phyloP scores from a whole-genome alignment of 2,797 vertebrate genomes.

The Naso thynnoides region DNA sequence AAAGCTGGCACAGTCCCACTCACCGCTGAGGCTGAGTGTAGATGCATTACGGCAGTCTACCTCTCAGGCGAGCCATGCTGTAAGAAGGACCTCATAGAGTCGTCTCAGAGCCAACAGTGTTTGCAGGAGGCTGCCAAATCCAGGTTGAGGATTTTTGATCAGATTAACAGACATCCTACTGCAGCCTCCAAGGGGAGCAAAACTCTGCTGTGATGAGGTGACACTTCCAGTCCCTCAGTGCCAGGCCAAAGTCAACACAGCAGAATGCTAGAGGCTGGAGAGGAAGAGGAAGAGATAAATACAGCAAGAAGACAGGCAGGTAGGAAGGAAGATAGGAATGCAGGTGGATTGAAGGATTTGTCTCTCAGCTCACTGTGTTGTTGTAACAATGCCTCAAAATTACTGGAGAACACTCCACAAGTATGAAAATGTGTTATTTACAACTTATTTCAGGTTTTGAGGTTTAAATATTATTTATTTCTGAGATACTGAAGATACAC shows the following conservation, averaged over 20 bases:
- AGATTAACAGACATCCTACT: slow-evolving; percentile 79
- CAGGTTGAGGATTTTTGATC: slow-evolving; percentile 73
- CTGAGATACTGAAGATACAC: too few relatives aligned
- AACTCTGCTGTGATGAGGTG: slow-evolving; percentile 77
- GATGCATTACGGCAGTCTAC: slow-evolving; percentile 58
- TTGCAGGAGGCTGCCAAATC: slow-evolving; percentile 71
- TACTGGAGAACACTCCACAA: neutral
- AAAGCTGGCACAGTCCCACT: slow-evolving; percentile 49
- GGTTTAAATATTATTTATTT: too few relatives aligned
- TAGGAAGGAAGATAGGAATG: slow-evolving; percentile 10
- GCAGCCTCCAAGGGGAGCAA: slow-evolving; percentile 72
- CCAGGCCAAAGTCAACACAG: slow-evolving; percentile 71
- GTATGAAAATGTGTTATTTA: neutral
- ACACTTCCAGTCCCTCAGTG: slow-evolving; percentile 74
- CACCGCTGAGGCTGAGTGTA: slow-evolving; percentile 43
- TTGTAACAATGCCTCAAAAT: too few relatives aligned
- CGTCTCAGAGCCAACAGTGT: slow-evolving; percentile 61
- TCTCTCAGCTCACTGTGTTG: neutral
- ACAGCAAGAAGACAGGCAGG: slow-evolving; percentile 32
- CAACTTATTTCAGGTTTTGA: too few relatives aligned
- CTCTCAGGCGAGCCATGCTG: slow-evolving; percentile 54
- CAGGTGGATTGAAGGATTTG: neutral
- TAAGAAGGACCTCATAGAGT: slow-evolving; percentile 33
- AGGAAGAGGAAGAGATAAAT: slow-evolving; percentile 51
- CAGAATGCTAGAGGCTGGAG: slow-evolving; percentile 26